Evolutionary conservation across 1,140 invertebrate genomes (phyloP).

Genomic region (Cydia fagiglandana): DNA sequence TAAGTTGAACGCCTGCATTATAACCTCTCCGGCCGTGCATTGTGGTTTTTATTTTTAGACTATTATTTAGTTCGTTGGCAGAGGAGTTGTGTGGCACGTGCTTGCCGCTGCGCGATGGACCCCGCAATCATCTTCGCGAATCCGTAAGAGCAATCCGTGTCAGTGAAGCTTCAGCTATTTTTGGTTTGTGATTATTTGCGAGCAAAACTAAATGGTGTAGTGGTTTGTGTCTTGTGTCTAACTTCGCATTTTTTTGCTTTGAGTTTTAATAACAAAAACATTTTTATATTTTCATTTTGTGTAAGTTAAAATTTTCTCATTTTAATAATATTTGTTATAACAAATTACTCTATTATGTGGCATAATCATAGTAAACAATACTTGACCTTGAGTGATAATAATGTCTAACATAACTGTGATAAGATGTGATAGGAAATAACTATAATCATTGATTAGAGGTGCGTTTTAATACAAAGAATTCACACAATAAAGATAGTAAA

Average conservation of each 20-base stretch:
- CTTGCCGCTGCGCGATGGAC: constrained; percentile 57
- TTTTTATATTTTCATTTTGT: neutral
- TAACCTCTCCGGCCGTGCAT: constrained; percentile 68
- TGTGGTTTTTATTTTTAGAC: constrained; percentile 77
- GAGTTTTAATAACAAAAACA: neutral
- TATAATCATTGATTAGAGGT: neutral
- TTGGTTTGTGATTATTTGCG: constrained; percentile 42
- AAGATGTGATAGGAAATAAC: neutral
- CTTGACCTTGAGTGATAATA: constrained; percentile 25
- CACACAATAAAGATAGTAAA: neutral
- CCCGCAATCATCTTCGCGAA: constrained; percentile 59
- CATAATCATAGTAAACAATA: constrained; percentile 22
- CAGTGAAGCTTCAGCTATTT: constrained; percentile 45
- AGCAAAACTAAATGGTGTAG: constrained; percentile 34
- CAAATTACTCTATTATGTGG: neutral
- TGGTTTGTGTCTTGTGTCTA: constrained; percentile 32
- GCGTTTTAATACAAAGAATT: neutral
- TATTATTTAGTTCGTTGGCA: constrained; percentile 72
- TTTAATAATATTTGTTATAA: neutral
- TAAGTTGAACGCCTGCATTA: constrained; percentile 46
- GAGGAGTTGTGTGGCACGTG: constrained; percentile 64
- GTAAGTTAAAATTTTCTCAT: no score
- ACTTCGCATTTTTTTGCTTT: neutral
- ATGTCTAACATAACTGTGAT: constrained; percentile 28
- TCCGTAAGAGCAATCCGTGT: constrained; percentile 56